phyloP scores from a whole-genome alignment of 1,140 invertebrate genomes.

The Conus betulinus region DNA sequence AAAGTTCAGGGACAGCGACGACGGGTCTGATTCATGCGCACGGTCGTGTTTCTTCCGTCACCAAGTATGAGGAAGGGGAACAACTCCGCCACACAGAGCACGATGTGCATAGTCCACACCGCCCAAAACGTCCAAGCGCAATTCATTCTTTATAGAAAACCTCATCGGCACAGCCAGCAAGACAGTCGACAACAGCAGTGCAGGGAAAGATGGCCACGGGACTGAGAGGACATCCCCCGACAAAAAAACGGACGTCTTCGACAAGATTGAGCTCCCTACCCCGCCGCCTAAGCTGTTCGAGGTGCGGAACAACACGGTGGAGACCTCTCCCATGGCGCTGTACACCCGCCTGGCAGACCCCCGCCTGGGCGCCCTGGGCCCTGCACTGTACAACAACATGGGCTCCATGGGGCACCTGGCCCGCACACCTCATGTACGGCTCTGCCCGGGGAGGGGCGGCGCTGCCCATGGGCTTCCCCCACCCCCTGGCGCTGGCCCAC shows the following conservation, averaged over 20 bases:
- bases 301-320: conserved; percentile 49
- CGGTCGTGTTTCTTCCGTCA: not conserved
- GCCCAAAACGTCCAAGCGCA: not conserved
- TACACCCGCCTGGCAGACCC: conserved; percentile 52
- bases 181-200: not conserved
- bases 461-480: conserved; percentile 34
- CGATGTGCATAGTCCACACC: not conserved
- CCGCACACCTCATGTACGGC: conserved; percentile 42
- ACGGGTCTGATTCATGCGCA: not conserved
- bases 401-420: conserved; percentile 16
- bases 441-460: conserved; percentile 30
- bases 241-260: conserved; percentile 63
- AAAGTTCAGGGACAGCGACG: not conserved
- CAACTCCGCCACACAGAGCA: not conserved
- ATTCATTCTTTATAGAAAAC: conserved; percentile 4
- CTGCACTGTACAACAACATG: conserved; percentile 26
- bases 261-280: conserved; percentile 65
- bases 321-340: conserved; percentile 52
- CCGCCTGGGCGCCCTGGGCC: conserved; percentile 23
- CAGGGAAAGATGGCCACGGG: not conserved
- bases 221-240: not conserved
- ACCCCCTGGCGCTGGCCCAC: conserved; percentile 10
- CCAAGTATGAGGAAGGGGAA: not conserved
- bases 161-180: not conserved
- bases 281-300: conserved; percentile 72